Evolutionary conservation across 1,140 invertebrate species (phyloP), one percentile per base, ranked within the genome.

Genomic region (Micrasema longulum): DNA sequence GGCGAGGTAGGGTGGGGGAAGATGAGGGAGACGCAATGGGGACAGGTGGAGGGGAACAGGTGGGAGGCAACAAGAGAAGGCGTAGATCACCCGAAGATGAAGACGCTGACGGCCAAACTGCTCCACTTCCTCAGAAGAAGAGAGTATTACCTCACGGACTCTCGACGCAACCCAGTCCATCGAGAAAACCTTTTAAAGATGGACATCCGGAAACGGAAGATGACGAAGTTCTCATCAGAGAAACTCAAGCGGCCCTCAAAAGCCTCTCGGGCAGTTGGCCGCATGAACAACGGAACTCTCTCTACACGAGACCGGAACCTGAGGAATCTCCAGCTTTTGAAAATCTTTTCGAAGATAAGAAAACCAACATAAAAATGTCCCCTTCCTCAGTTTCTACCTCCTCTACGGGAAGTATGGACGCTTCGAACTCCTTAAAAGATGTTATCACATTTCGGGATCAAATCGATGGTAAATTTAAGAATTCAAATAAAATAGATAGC

Each of bases 291-390:
- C 81, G 89, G 16, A 86, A 87, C 11, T 88, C 88, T 14, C 80
- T 88, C 12, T 91, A 91, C 72, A 88, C 88, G 22, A 82, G 87
- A 38, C 87, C 88, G n/a, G 89, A 89, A 70, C 89, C 90, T 63
- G 92, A 93, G 65, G 92, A 93, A 69, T 89, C 89, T 55, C 92
- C 92, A 1, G 88, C 89, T 36, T 95, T 95, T 76, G 93, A 95
- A 77, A 95, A 94, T 80, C 82, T 95, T 0, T 95, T 95, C 76
- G 92, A 93, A 76, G 93, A 95, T 77, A 95, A 93, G 78, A 90
- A 92, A 76, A 87, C 88, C 9, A 79, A 80, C 69, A 80, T 85
- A 0, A 91, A 91, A 80, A 85, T 90, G 79, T 87, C 89, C 11
- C 89, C 88, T 3, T 88, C 89, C 5, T 88, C 89, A 1, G 82